Evolutionary conservation across 2,797 vertebrate species (phyloP).

Genomic region (Bovichtus diacanthus): DNA sequence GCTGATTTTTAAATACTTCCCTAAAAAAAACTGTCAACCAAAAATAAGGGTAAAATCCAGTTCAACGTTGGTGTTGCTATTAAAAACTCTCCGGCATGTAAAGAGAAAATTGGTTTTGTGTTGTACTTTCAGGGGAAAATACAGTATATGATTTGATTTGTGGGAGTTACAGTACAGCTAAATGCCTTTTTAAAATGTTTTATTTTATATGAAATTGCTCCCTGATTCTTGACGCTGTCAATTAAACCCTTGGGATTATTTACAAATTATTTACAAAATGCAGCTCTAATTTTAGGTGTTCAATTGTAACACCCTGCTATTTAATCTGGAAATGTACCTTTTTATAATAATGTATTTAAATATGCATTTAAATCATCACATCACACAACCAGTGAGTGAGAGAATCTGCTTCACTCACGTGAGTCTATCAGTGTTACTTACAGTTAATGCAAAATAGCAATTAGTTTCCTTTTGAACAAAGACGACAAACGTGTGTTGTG

Average conservation of each 20-base stretch:
- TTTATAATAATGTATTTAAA: no score
- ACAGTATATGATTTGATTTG: not conserved
- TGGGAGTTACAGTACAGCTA: not conserved
- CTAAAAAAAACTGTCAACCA: not conserved
- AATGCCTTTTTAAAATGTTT: not conserved
- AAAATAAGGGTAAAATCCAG: not conserved
- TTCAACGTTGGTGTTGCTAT: no score
- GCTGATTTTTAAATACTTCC: no score
- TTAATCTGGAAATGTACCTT: not conserved
- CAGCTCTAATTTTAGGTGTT: not conserved
- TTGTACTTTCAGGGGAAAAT: conserved; percentile 4
- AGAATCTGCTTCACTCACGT: not conserved
- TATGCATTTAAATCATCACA: no score
- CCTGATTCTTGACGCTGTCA: not conserved
- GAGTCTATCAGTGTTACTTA: not conserved
- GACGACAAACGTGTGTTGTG: not conserved
- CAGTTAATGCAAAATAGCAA: not conserved
- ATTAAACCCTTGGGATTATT: not conserved
- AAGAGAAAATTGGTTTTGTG: not conserved
- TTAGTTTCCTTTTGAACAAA: conserved; percentile 21
- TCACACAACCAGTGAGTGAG: no score
- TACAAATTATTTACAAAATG: not conserved
- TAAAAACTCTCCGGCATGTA: not conserved
- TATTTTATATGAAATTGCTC: no score
- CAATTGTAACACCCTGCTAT: not conserved